Percentiles rank a stretch among this genome's conserved stretches.
These are phyloP conservation scores for Creontiades dilutus DNA, from an alignment of 2,888 invertebrate species.

Conservation along the genomic window DNA sequence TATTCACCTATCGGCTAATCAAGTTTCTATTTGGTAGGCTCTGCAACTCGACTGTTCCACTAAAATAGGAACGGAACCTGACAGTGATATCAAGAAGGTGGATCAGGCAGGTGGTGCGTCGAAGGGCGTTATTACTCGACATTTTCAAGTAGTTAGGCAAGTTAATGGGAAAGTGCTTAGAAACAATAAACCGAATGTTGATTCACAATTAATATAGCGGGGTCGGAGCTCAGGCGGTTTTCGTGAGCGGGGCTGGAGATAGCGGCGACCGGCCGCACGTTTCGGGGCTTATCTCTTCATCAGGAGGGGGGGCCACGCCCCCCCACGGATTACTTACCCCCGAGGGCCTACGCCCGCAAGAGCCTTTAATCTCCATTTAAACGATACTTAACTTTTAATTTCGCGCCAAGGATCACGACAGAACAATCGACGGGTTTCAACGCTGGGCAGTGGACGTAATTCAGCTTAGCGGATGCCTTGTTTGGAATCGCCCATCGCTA, in stretches of 20 bases:
- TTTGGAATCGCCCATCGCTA: not conserved
- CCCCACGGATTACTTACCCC: constrained; percentile 40
- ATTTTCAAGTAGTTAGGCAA: constrained; percentile 53
- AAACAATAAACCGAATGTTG: constrained; percentile 60
- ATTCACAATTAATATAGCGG: constrained; percentile 60
- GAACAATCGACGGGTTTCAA: constrained; percentile 29
- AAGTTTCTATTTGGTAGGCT: too few relatives aligned
- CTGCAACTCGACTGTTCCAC: too few relatives aligned
- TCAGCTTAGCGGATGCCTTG: not conserved
- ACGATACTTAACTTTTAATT: constrained; percentile 64
- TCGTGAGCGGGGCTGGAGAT: constrained; percentile 47
- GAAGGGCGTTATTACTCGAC: not conserved
- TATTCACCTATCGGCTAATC: too few relatives aligned
- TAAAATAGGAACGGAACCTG: not conserved
- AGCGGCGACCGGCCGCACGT: constrained; percentile 48
- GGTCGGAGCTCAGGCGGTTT: not conserved
- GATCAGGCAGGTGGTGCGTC: constrained; percentile 23
- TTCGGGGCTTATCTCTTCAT: constrained; percentile 35
- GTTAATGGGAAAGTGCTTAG: constrained; percentile 61
- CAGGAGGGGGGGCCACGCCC: constrained; percentile 17
- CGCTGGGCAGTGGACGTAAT: not conserved
- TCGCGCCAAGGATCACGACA: constrained; percentile 7
- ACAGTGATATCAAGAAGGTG: not conserved
- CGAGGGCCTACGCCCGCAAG: not conserved
- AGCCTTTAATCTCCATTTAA: constrained; percentile 47